Percentiles rank a stretch among this genome's conserved stretches.
These are phyloP conservation scores for Hecatera dysodea DNA, from an alignment of 2,888 invertebrate genomes.

Conservation along the genomic window DNA sequence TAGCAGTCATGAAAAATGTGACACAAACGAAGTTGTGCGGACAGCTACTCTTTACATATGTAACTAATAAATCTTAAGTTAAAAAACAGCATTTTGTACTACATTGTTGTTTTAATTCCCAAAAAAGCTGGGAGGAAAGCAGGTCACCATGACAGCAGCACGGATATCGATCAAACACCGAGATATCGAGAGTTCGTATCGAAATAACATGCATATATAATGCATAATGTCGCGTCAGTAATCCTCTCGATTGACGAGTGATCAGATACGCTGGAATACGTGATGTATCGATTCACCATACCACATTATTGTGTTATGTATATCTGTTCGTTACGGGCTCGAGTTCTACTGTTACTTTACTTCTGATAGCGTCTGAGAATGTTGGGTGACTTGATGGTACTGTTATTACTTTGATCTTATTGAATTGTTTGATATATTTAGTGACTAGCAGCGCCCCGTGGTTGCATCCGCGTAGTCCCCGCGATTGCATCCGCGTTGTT, in stretches of 20 bases:
- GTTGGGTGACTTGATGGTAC: slow-evolving; percentile 20
- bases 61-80: not conserved
- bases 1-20: too few relatives aligned
- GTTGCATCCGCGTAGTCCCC: too few relatives aligned
- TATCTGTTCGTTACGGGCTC: slow-evolving; percentile 60
- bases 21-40: too few relatives aligned
- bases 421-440: not conserved
- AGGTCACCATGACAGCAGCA: slow-evolving; percentile 18
- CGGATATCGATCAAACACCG: slow-evolving; percentile 47
- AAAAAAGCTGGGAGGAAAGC: not conserved
- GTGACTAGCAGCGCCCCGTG: too few relatives aligned
- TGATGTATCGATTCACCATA: slow-evolving; percentile 74
- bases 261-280: slow-evolving; percentile 71
- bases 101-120: not conserved
- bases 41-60: not conserved
- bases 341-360: slow-evolving; percentile 20
- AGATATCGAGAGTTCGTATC: slow-evolving; percentile 62
- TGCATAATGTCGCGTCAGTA: slow-evolving; percentile 67
- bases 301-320: slow-evolving; percentile 66
- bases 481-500: too few relatives aligned
- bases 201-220: slow-evolving; percentile 73
- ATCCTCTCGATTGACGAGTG: slow-evolving; percentile 71
- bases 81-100: not conserved
- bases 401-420: slow-evolving; percentile 11
- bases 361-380: slow-evolving; percentile 37